Conservation (phyloP, 2,888 invertebrate genomes). For the Elmis aenea region DNA sequence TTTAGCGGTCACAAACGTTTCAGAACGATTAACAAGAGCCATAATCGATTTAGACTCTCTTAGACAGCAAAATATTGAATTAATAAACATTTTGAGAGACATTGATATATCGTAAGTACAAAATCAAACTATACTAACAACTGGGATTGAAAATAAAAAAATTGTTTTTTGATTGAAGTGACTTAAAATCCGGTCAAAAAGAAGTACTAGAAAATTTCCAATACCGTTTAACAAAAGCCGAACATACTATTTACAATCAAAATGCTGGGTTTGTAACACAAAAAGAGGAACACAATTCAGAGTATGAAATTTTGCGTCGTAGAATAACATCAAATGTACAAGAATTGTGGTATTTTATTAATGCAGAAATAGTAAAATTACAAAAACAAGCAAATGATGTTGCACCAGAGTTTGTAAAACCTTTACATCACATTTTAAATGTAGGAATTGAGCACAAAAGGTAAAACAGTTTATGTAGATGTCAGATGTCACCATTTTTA, state of each 20-base stretch:
- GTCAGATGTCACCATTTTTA: too few relatives aligned
- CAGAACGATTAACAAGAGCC: conserved; percentile 68
- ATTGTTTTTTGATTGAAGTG: conserved; percentile 30
- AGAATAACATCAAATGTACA: conserved; percentile 71
- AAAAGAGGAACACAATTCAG: conserved; percentile 60
- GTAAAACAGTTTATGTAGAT: too few relatives aligned
- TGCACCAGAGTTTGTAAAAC: conserved; percentile 54
- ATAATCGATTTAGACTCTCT: conserved; percentile 72
- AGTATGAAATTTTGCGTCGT: conserved; percentile 74
- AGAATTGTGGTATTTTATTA: conserved; percentile 83
- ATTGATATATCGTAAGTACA: conserved; percentile 58
- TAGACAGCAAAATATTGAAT: conserved; percentile 77
- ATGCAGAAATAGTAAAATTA: conserved; percentile 65
- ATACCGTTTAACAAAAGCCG: conserved; percentile 46
- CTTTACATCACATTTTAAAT: conserved; percentile 60
- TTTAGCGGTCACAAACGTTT: conserved; percentile 53
- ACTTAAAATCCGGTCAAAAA: conserved; percentile 46
- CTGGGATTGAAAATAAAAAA: neutral
- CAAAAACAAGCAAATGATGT: conserved; percentile 51
- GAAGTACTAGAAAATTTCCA: conserved; percentile 47
- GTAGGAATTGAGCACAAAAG: conserved; percentile 74
- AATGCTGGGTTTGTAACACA: conserved; percentile 44
- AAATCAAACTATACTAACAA: neutral
- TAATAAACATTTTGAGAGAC: conserved; percentile 62
- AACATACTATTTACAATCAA: conserved; percentile 40